Evolutionary conservation across 2,113 vertebrate species (phyloP).

Genomic region (Paracanthobrama guichenoti): DNA sequence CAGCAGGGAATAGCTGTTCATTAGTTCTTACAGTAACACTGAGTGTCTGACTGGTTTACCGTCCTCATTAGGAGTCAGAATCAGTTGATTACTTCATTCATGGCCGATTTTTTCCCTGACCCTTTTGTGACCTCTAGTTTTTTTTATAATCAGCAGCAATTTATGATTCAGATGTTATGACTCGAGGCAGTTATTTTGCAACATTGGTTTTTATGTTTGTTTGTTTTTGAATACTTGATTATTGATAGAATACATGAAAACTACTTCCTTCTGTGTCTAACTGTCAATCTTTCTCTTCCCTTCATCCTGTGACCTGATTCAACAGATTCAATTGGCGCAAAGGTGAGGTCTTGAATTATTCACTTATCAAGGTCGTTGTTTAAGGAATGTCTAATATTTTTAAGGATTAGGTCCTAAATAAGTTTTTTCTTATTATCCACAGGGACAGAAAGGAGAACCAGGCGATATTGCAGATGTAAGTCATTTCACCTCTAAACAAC

Average conservation of each 20-base stretch:
- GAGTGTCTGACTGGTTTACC: conserved; percentile 23
- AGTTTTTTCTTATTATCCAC: conserved; percentile 34
- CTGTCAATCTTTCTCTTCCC: conserved; percentile 62
- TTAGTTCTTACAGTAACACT: conserved; percentile 13
- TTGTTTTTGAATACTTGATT: neutral
- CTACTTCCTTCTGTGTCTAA: conserved; percentile 55
- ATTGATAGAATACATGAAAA: neutral
- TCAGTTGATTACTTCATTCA: conserved; percentile 10
- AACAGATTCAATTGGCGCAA: conserved; percentile 79
- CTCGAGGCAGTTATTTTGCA: neutral
- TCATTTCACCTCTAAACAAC: conserved; percentile 40
- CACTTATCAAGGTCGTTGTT: conserved; percentile 7
- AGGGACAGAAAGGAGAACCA: conserved; percentile 95
- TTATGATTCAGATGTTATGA: neutral
- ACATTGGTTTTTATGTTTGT: neutral
- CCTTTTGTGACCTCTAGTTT: neutral
- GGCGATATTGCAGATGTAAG: conserved; percentile 93
- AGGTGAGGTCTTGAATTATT: conserved; percentile 76
- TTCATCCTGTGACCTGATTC: conserved; percentile 51
- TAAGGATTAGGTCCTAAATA: conserved; percentile 1
- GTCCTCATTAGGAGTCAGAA: conserved; percentile 12
- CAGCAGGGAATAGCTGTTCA: conserved; percentile 22
- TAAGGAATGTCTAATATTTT: neutral
- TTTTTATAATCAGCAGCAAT: neutral
- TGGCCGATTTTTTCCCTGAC: neutral